Base-by-base conservation (phyloP, 2,888 invertebrate genomes). In the Ferrisia virgata region DNA sequence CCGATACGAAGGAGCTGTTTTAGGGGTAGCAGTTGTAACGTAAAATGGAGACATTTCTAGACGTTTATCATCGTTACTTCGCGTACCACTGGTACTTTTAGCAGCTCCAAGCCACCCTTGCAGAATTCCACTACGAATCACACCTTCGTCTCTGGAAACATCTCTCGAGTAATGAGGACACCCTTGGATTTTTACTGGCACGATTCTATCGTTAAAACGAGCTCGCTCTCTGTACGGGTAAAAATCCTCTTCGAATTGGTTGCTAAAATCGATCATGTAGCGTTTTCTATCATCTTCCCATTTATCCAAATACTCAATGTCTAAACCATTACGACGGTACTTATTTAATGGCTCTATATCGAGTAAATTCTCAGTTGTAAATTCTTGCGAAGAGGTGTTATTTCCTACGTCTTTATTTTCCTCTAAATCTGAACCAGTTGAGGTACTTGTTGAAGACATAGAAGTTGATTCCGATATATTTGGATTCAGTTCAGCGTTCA, bases 71-170 rank as follows among this genome's bases (percentile, higher is more conserved):
- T 72, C 43, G 31, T 43, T 72, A 36, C 15, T 76, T n/a, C 76
- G 25, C 8, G 40, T 36, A 11, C 76, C 13, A 11, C 76, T 8
- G 6, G 39, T 22, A 9, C 47, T 40, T 72, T 69, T 76, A 36
- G 72, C 72, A 76, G 72, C 83, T 72, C 72, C 83, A 0, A 72
- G 28, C 72, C 83, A 72, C 13, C 83, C 83, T 83, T 72, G 83
- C 8, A 72, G 6, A 11, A 72, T 72, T n/a, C 83, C 83, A 40
- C 43, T 72, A 5, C 39, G 40, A 13, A 22, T 76, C 33, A 83
- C 11, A 2, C 22, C 18, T 0, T 43, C 47, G 22, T 80, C 47
- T 22, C 43, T 31, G 11, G 40, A 43, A 39, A 72, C 83, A 72
- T 83, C 83, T 11, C 83, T 33, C 43, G 33, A 43, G n/a, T 43